These are phyloP conservation scores for Tetragonula clypearis DNA, from an alignment of 1,140 invertebrate genomes.

Conservation along the genomic window DNA sequence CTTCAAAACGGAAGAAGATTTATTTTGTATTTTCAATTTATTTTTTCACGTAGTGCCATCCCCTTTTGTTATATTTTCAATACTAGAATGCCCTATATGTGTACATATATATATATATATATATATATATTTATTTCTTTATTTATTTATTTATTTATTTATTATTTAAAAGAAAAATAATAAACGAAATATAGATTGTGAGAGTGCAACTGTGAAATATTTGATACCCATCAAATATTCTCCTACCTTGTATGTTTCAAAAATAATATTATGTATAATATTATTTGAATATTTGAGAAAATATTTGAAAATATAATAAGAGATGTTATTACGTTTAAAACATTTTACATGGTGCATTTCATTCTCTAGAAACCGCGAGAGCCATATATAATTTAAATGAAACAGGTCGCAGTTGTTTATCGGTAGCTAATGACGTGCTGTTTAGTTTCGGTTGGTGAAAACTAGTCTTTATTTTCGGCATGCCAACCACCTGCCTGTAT, in stretches of 20 bases:
- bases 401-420: slow-evolving; percentile 33
- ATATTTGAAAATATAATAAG: not conserved
- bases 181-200: no score
- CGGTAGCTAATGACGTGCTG: slow-evolving; percentile 27
- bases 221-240: not conserved
- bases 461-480: slow-evolving; percentile 41
- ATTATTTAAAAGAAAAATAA: no score
- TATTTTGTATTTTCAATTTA: no score
- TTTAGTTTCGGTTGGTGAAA: slow-evolving; percentile 25
- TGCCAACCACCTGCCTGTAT: not conserved
- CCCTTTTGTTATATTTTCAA: no score
- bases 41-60: no score
- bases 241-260: not conserved
- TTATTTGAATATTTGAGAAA: not conserved
- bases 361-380: not conserved
- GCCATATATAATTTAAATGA: not conserved
- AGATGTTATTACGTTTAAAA: not conserved
- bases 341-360: not conserved
- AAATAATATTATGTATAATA: not conserved
- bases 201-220: no score
- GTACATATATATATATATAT: no score
- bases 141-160: no score
- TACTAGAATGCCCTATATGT: no score
- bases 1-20: no score
- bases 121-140: no score